phyloP scores from a whole-genome alignment of 2,888 invertebrate species.

The Hirtodrosophila duncani region DNA sequence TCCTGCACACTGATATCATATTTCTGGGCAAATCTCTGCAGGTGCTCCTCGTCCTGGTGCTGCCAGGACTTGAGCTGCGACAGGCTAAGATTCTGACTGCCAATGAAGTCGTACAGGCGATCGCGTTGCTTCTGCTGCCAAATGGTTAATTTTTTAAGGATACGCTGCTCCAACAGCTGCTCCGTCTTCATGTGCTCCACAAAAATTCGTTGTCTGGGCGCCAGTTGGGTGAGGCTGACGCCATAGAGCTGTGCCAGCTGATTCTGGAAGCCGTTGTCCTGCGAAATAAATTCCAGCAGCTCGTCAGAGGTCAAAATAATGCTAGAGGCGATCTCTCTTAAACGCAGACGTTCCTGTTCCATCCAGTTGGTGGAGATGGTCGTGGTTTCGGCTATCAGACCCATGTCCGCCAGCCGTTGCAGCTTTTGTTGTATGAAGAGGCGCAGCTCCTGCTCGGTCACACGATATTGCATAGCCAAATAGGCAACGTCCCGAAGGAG shows the following conservation, averaged over 20 bases:
- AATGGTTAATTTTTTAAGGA: constrained; percentile 51
- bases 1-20: constrained; percentile 59
- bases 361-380: constrained; percentile 52
- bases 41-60: constrained; percentile 51
- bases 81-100: constrained; percentile 66
- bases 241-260: constrained; percentile 63
- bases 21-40: constrained; percentile 52
- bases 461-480: constrained; percentile 53
- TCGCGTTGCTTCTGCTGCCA: constrained; percentile 75
- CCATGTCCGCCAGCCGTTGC: constrained; percentile 62
- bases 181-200: constrained; percentile 56
- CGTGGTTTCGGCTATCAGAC: constrained; percentile 39
- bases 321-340: constrained; percentile 64
- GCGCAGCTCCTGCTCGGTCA: constrained; percentile 65
- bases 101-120: constrained; percentile 73
- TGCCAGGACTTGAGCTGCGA: constrained; percentile 71
- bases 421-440: constrained; percentile 69
- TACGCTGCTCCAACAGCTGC: constrained; percentile 61
- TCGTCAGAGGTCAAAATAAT: constrained; percentile 70
- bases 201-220: constrained; percentile 61
- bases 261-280: constrained; percentile 62
- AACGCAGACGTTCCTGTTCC: constrained; percentile 63
- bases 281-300: constrained; percentile 62
- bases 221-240: constrained; percentile 53
- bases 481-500: constrained; percentile 44